Base-by-base conservation (phyloP, 2,113 vertebrate genomes). In the Vidua chalybeata region DNA sequence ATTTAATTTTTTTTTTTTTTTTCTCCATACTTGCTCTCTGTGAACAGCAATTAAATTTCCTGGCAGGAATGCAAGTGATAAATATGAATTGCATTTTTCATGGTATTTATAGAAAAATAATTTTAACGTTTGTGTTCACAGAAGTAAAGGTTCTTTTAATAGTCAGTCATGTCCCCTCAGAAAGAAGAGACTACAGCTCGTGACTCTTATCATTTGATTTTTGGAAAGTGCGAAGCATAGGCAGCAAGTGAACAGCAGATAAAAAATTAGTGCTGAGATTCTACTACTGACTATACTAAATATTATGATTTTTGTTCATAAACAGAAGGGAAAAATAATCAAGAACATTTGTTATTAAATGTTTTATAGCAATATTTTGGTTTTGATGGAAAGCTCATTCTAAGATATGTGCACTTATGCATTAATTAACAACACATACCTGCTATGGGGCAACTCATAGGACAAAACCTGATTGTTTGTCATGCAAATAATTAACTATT, bases 1-100 rank as follows among this genome's bases (percentile, higher is more conserved):
- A 89, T 90, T 96, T 86, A 92, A 90, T n/a, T n/a, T n/a, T n/a
- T n/a, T n/a, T n/a, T n/a, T n/a, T n/a, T 52, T 71, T 19, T 46
- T 94, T 92, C 54, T 77, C 49, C 17, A 18, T 37, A 56, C 21
- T 69, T 89, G 31, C 7, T 90, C 9, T 94, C 58, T 84, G 41
- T 79, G 66, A 89, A 73, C 45, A 84, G 68, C 83, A 96, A 89
- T 96, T 96, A 52, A 49, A 87, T 89, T 90, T 90, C 15, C 86
- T 93, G 83, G 58, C 11, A 5, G 66, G 33, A 90, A 76, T 84
- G 63, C 68, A 89, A 87, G 24, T 46, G n/a, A 92, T 78, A 92
- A 84, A 92, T 84, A 88, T 54, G 21, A 87, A 93, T 58, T 84
- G 56, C 56, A 46, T 61, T 94, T 93, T 92, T 23, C 1, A 1